Conservation (phyloP, 2,113 vertebrate species). For the Epinephelus cyanopodus region DNA sequence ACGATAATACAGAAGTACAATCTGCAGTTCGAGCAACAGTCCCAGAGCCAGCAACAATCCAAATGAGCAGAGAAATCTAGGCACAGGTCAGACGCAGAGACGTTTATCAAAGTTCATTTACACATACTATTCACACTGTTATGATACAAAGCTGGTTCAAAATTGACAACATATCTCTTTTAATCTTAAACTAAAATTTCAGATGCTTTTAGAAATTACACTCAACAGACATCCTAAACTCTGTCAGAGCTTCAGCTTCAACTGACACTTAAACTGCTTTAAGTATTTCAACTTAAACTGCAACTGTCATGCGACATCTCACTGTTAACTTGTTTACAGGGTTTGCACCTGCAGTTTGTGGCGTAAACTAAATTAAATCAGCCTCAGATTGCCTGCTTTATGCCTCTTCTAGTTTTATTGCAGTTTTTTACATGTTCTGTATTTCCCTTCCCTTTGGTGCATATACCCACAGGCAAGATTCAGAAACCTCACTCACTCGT, state of each 20-base stretch:
- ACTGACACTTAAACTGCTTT: background rate
- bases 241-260: background rate
- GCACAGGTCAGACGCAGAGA: no score
- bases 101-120: no score
- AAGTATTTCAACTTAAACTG: background rate
- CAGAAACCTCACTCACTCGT: conserved; percentile 11
- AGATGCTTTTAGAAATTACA: no score
- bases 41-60: no score
- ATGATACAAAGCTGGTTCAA: no score
- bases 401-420: background rate
- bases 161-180: no score
- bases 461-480: background rate
- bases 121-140: no score
- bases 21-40: no score
- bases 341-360: background rate
- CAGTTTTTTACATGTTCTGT: background rate
- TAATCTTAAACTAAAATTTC: no score
- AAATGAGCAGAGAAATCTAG: no score
- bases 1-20: no score
- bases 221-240: no score
- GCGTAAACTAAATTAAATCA: background rate
- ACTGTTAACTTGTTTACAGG: background rate
- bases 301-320: background rate
- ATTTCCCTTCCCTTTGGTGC: background rate
- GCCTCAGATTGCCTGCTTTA: background rate